These are phyloP conservation scores for Grus americana DNA, from an alignment of 2,113 vertebrate species.

Conservation along the genomic window DNA sequence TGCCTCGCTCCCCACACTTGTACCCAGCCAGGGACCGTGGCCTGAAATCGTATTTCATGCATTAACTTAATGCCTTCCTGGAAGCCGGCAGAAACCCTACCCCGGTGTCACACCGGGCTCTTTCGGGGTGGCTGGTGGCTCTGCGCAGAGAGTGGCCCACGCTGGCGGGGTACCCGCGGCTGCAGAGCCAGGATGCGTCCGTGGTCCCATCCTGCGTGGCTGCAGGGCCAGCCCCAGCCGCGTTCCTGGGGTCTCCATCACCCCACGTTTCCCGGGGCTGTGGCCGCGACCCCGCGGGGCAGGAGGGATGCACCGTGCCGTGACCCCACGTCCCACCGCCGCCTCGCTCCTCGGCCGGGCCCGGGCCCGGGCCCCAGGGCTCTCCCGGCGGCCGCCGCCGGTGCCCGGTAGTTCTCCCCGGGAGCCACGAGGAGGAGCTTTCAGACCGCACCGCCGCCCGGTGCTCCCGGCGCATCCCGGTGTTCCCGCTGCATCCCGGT, in stretches of 20 bases:
- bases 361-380: background rate
- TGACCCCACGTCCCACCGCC: background rate
- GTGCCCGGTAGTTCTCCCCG: conserved; percentile 1
- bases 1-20: background rate
- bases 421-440: conserved; percentile 64
- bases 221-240: background rate
- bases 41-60: conserved; percentile 28
- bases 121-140: background rate
- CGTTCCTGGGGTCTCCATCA: accelerated
- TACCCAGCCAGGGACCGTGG: background rate
- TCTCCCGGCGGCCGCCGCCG: background rate
- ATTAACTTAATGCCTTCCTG: background rate
- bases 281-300: accelerated
- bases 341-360: background rate
- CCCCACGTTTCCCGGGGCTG: accelerated
- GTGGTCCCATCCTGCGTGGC: background rate
- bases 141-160: background rate
- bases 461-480: background rate
- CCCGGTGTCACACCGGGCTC: background rate
- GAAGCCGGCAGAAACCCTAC: background rate
- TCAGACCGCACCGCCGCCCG: conserved; percentile 10
- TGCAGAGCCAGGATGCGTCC: background rate
- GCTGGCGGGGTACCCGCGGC: background rate
- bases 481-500: too few species aligned
- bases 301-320: background rate